These are phyloP conservation scores for Liopterus haemorrhoidalis DNA, from an alignment of 2,888 invertebrate genomes.

Conservation along the genomic window DNA sequence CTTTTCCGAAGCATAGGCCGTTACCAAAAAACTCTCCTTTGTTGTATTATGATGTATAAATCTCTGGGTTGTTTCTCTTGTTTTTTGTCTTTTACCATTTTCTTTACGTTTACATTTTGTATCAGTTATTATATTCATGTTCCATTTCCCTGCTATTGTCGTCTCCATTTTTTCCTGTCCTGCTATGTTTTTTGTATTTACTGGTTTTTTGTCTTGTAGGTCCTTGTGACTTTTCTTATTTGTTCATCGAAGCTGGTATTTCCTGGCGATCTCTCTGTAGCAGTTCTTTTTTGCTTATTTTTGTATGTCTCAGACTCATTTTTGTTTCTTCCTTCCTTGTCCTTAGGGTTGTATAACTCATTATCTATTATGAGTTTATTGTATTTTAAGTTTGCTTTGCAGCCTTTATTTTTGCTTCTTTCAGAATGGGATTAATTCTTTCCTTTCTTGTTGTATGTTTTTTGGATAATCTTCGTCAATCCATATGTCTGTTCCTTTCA, in stretches of 20 bases:
- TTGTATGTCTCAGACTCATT: no score
- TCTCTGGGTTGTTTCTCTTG: no score
- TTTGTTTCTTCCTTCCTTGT: no score
- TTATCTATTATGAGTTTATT: slow-evolving; percentile 15
- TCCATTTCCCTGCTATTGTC: slow-evolving; percentile 13
- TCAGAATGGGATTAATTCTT: slow-evolving; percentile 16
- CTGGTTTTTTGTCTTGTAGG: no score
- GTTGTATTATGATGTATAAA: no score
- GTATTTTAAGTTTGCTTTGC: slow-evolving; percentile 18
- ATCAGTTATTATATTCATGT: background rate
- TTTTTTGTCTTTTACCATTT: slow-evolving; percentile 15
- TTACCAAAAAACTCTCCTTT: no score
- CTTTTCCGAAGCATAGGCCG: no score
- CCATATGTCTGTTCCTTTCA: slow-evolving; percentile 15
- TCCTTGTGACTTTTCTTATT: slow-evolving; percentile 17
- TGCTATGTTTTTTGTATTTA: slow-evolving; percentile 13
- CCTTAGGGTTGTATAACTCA: slow-evolving; percentile 11
- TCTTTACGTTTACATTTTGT: slow-evolving; percentile 5
- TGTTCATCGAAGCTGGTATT: slow-evolving; percentile 16
- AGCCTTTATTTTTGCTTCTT: slow-evolving; percentile 17
- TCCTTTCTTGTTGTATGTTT: slow-evolving; percentile 16
- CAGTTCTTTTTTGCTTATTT: slow-evolving; percentile 12
- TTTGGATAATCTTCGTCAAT: slow-evolving; percentile 16
- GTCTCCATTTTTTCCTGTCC: no score
- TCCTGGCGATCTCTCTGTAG: slow-evolving; percentile 13